Evolutionary conservation across 2,888 invertebrate genomes (phyloP), one percentile per base, ranked within the genome.

Genomic region (Drosophila kambysellisi): DNA sequence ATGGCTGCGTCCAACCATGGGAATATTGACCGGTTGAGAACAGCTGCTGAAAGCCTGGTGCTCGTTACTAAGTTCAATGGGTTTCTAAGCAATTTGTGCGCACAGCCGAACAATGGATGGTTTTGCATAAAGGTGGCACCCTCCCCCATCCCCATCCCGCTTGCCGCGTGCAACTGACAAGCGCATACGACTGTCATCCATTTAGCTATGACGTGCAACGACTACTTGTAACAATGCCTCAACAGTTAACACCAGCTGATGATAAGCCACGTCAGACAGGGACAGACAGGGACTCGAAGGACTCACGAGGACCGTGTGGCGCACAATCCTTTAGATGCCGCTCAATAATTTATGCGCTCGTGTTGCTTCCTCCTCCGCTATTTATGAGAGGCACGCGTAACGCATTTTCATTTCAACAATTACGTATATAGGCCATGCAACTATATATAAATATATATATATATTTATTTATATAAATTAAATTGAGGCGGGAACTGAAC

Each of bases 261-360:
- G 88, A 84, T 84, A 89, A 89, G 89, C 84, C 87, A 86, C 83
- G 84, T 76, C 50, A 0, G 15, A 11, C 35, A 46, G 25, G 25
- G n/a, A 3, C 43, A n/a, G 32, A 33, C 33, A 58, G 29, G 52
- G 33, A 20, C 46, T 8, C 17, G 41, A 65, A 70, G 53, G 50
- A 53, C 54, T 37, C 29, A 48, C 52, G 57, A 72, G 58, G 56
- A 52, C 64, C n/a, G 15, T 17, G 39, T 35, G 30, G 30, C n/a
- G 46, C 50, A 37, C 77, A 70, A 76, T 69, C 69, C 81, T 76
- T 79, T 59, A 33, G 62, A 35, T 33, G 65, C n/a, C 53, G 58
- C 68, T 59, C 64, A 67, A 77, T 68, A 54, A 73, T 65, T 69
- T 50, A 68, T 52, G 57, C 50, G 56, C 9, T 46, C 30, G 12